Conservation (phyloP, 2,797 vertebrate genomes). For the Enteromius paludinosus region DNA sequence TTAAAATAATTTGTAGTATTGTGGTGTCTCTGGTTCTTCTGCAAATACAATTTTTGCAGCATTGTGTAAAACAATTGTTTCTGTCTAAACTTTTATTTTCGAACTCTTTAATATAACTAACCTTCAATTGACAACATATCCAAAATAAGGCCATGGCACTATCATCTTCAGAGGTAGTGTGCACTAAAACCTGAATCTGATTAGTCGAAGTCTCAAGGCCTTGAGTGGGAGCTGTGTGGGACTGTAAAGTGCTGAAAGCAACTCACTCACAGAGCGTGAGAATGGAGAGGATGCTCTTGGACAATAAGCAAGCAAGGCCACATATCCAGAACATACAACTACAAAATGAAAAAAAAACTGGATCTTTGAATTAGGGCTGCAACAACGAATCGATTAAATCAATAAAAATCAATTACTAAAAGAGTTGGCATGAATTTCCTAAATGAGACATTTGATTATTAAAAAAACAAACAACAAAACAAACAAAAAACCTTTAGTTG, state of each 20-base stretch:
- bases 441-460: too few relatives aligned
- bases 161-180: background rate
- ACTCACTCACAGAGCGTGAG: background rate
- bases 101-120: background rate
- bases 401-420: too few relatives aligned
- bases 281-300: background rate
- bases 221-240: constrained; percentile 12
- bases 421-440: too few relatives aligned
- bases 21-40: background rate
- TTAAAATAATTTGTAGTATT: background rate
- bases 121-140: constrained; percentile 1
- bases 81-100: background rate
- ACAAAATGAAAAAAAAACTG: background rate
- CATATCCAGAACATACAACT: background rate
- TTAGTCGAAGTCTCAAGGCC: constrained; percentile 1
- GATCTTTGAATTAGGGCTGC: background rate
- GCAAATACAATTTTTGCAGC: background rate
- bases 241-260: background rate
- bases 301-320: constrained; percentile 14
- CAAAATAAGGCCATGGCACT: background rate
- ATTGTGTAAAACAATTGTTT: background rate
- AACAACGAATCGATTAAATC: too few relatives aligned
- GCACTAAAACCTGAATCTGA: constrained; percentile 16
- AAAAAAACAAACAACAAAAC: too few relatives aligned
- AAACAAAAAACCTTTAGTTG: too few relatives aligned